Base-by-base conservation (phyloP, 2,113 vertebrate species). In the Orientallactaga bullata region DNA sequence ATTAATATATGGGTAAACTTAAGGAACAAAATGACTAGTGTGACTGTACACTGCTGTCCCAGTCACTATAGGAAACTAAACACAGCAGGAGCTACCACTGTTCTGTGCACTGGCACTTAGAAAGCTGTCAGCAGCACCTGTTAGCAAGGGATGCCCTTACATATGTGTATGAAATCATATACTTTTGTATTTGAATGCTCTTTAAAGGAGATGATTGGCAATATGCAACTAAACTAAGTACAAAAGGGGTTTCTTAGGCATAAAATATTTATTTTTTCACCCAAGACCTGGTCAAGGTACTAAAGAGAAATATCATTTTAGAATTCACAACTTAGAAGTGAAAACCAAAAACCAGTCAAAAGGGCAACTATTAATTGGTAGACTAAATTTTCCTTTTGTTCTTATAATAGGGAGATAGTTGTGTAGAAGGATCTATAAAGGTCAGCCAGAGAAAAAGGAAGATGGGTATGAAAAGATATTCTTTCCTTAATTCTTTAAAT, bases 401-500 rank as follows among this genome's bases (percentile, higher is more conserved):
- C 42, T 84, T 26, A 1, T 23, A 55, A 35, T 21, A 81, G 16
- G 21, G 18, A 88, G 76, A 74, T 39, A 78, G n/a, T 11, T 83
- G 78, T 26, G 9, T 90, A 7, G 58, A 90, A 82, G 9, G 42
- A 42, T 47, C 16, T 26, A 20, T 26, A 87, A 85, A 96, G 61
- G 61, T 78, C 82, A 88, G 58, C 1, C 72, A 58, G 37, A 91
- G 73, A 79, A 74, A 82, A 66, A 93, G 26, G 32, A 88, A 95
- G 39, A 88, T 94, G 69, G 93, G 94, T 84, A 88, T 37, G 21
- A 61, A 85, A 85, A 93, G 30, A 47, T 12, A 86, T 11, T 61
- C 47, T 88, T 95, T 93, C 78, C 80, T 61, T 91, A 92, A 96
- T 72, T 94, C 51, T 93, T 93, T 91, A 90, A 85, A 91, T 90